Conservation (phyloP, 2,113 vertebrate species). For the Siphamia tubifer region DNA sequence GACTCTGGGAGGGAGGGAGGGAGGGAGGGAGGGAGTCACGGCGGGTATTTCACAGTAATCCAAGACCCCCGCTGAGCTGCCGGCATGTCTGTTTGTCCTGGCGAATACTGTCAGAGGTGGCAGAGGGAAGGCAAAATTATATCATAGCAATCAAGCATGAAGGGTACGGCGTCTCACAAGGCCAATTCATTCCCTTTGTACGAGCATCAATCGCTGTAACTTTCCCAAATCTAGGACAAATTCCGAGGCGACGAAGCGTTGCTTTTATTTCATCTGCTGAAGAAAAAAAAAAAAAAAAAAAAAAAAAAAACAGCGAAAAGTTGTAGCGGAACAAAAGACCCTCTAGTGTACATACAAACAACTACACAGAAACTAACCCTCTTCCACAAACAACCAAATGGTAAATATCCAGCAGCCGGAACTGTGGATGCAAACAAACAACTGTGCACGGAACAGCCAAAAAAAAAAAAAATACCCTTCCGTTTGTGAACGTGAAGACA, state of each 20-base stretch:
- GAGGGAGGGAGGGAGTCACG: background rate
- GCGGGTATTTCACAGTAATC: slow-evolving; percentile 45
- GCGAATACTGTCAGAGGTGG: slow-evolving; percentile 5
- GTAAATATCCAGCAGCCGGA: slow-evolving; percentile 8
- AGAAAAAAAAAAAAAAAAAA: background rate
- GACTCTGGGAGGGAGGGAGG: background rate
- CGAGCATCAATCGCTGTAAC: background rate
- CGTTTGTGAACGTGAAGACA: background rate
- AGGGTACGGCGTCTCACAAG: background rate
- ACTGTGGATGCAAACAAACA: slow-evolving; percentile 12
- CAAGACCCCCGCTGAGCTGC: slow-evolving; percentile 48
- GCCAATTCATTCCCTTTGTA: background rate
- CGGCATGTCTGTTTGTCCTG: slow-evolving; percentile 50
- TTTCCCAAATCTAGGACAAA: background rate
- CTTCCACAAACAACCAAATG: background rate
- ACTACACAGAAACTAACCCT: background rate
- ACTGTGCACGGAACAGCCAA: background rate
- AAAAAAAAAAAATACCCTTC: background rate
- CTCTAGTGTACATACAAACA: background rate
- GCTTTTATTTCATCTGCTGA: background rate
- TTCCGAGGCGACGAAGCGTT: background rate
- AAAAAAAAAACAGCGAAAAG: background rate
- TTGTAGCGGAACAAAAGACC: background rate
- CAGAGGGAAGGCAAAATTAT: slow-evolving; percentile 6
- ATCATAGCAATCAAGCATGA: slow-evolving; percentile 6